Conservation (phyloP, 2,797 vertebrate genomes). For the Sebastes nivosus region DNA sequence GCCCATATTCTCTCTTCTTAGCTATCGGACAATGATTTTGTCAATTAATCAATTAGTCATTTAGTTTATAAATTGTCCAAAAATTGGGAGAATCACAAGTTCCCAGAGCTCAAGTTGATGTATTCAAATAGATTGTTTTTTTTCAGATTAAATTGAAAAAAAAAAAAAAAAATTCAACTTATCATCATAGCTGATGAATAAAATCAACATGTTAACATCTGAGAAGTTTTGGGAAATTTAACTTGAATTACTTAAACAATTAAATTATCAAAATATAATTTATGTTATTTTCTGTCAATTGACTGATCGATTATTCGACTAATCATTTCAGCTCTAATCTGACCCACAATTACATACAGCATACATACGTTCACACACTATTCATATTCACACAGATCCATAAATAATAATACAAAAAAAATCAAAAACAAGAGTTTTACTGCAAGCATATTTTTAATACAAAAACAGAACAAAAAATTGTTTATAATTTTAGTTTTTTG, state of each 20-base stretch:
- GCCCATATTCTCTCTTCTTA: neutral
- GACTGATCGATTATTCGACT: neutral
- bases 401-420: neutral
- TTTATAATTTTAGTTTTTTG: constrained; percentile 84
- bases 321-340: neutral
- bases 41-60: neutral
- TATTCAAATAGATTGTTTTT: no score
- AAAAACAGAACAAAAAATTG: constrained; percentile 85
- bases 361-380: neutral
- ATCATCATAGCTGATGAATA: neutral
- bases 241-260: neutral
- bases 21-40: neutral
- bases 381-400: neutral
- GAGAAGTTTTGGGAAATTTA: neutral
- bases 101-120: neutral
- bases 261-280: neutral
- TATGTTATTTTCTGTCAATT: no score
- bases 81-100: neutral
- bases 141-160: no score
- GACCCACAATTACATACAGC: neutral
- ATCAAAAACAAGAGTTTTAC: constrained; percentile 57
- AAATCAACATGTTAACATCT: neutral
- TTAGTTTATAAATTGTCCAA: neutral
- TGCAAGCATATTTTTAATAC: constrained; percentile 89
- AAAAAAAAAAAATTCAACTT: no score